Evolutionary conservation across 2,797 vertebrate species (phyloP), one percentile per base, ranked within the genome.

Genomic region (Acipenser oxyrinchus): DNA sequence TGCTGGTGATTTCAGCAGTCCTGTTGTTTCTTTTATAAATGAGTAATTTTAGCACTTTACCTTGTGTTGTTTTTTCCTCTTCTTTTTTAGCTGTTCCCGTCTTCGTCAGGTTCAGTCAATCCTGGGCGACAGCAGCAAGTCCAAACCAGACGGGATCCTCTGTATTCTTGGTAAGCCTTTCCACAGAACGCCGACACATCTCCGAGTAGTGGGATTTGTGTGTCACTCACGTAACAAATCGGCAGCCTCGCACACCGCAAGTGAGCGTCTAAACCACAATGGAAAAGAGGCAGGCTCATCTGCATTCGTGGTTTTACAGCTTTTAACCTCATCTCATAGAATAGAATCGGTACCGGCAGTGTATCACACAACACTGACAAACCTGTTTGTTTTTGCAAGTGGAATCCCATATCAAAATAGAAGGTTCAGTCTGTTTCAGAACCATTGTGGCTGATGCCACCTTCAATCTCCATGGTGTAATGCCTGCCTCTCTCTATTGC

Each of bases 21-120:
- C 6, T 8, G n/a, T n/a, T 10, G 2, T 23, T 55, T 48, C n/a
- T 15, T 58, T 58, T n/a, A 49, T 6, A 6, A 6, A 4, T n/a
- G 13, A 13, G 11, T 9, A 18, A 9, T 50, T 11, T 8, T 12
- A 3, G 50, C 48, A 59, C 65, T 7, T 49, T 58, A 7, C 37
- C n/a, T 10, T 11, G n/a, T 37, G 48, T 48, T 55, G n/a, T 8
- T 10, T 10, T 55, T n/a, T 55, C n/a, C n/a, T 6, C 74, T 74
- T 67, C 50, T 75, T 50, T 82, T 78, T 8, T 85, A 99, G 96
- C 74, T 95, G 94, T 73, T 90, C 89, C 77, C 93, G 95, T 57
- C 86, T 98, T 77, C 88, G 91, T 62, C 91, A 93, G 73, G 82
- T 98, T 57, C 96, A 99, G 81, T 87, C 83, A 64, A 87, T 99